Percentiles rank a stretch among this genome's conserved stretches.
Conservation (phyloP, 1,140 invertebrate species). For the Macrosteles quadrilineatus region DNA sequence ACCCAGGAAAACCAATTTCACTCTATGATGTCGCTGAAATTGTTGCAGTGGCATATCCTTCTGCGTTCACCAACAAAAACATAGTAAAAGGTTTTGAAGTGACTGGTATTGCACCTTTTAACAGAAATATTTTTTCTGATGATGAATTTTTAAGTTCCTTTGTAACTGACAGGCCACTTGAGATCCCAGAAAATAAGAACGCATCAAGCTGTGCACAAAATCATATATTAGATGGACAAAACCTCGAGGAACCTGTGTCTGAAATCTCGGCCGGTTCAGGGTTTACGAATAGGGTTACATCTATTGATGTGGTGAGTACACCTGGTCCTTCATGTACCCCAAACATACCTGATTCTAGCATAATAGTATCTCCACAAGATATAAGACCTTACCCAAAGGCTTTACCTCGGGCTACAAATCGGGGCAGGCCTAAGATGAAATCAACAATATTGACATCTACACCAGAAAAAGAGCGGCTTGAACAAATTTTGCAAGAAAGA, state of each 20-base stretch:
- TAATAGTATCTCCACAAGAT: too few relatives aligned
- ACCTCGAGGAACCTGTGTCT: too few relatives aligned
- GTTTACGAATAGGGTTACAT: too few relatives aligned
- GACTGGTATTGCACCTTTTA: background rate
- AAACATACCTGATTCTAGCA: too few relatives aligned
- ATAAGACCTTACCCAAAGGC: background rate
- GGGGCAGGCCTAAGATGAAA: background rate
- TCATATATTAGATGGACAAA: too few relatives aligned
- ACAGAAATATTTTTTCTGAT: background rate
- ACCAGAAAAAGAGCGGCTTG: too few relatives aligned
- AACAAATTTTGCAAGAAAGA: too few relatives aligned
- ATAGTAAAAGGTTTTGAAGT: background rate
- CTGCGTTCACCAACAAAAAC: background rate
- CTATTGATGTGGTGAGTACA: too few relatives aligned
- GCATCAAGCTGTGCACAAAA: too few relatives aligned
- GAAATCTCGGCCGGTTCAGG: too few relatives aligned
- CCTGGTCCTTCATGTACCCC: too few relatives aligned
- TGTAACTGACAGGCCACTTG: background rate
- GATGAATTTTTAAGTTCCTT: background rate
- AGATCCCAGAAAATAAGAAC: too few relatives aligned
- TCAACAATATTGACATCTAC: background rate
- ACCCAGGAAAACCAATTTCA: constrained; percentile 29
- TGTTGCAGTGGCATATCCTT: background rate
- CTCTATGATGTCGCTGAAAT: constrained; percentile 2
- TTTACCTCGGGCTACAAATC: background rate